Evolutionary conservation across 2,888 invertebrate genomes (phyloP), one percentile per base, ranked within the genome.

Genomic region (Elegia similella): DNA sequence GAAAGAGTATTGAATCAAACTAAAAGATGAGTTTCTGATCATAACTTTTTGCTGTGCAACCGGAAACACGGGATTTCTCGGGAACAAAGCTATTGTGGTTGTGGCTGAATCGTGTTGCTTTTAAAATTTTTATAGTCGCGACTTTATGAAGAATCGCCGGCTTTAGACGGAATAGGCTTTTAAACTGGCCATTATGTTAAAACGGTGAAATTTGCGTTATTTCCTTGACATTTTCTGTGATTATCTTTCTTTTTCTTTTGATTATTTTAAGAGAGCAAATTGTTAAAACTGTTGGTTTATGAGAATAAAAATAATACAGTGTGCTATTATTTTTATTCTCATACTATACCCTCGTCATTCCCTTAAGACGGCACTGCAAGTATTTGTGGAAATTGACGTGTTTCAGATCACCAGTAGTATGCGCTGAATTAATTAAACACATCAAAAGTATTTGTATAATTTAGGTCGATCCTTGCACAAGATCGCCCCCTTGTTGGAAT

Each of bases 31-130:
- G 23, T 12, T n/a, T 46, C 46, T 46, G 46, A 2, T 23, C n/a
- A 0, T 12, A n/a, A 46, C 12, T 6, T 46, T n/a, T 5, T 43
- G 15, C 43, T 43, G 10, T 23, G 23, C 8, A 1, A 29, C 12
- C 23, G 46, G 23, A 50, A 63, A 57, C 59, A 44, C 50, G 38
- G 38, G 8, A n/a, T 12, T 38, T 10, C 38, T 3, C 38, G 38
- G 53, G 66, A 66, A 75, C 68, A 71, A 70, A 66, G 23, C 23
- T 7, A 52, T 52, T 52, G 52, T 52, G 17, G 10, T 12, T n/a
- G n/a, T 23, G 17, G 6, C 17, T 6, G 10, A 23, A 8, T 52
- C 23, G 16, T 30, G 53, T 32, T 32, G 43, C 43, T 43, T 54
- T 54, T 29, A 16, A 23, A 54, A 54, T 43, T 54, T 32, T 43